Conservation (phyloP, 2,888 invertebrate genomes). For the Cephus nigrinus region DNA sequence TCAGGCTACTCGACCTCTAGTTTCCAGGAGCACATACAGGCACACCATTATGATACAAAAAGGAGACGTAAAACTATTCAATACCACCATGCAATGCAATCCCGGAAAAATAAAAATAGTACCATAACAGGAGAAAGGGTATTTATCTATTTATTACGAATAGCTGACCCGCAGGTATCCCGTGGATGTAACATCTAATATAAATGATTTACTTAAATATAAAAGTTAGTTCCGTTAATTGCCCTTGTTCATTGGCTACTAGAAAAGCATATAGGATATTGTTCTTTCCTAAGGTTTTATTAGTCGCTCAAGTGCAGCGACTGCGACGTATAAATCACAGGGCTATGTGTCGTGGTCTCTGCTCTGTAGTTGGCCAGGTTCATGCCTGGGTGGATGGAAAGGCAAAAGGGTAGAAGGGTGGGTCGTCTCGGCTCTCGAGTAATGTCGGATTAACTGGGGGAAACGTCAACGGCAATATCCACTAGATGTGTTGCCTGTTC, state of each 20-base stretch:
- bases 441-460: constrained; percentile 12
- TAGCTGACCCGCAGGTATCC: background rate
- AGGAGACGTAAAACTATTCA: background rate
- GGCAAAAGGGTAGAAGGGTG: background rate
- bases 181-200: background rate
- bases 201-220: background rate
- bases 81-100: background rate
- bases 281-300: constrained; percentile 15
- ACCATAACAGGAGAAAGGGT: background rate
- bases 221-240: background rate
- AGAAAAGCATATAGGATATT: background rate
- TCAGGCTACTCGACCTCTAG: background rate
- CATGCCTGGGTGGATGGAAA: background rate
- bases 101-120: background rate
- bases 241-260: background rate
- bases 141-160: background rate
- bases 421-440: background rate
- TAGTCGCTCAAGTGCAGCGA: constrained; percentile 9
- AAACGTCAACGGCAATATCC: constrained; percentile 18
- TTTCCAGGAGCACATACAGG: background rate
- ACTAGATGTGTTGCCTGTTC: constrained; percentile 6
- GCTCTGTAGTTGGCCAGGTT: constrained; percentile 6
- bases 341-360: constrained; percentile 2
- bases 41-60: too few relatives aligned
- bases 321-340: constrained; percentile 20